These are phyloP conservation scores for Drosophila histrio DNA, from an alignment of 2,888 invertebrate species.

Conservation along the genomic window DNA sequence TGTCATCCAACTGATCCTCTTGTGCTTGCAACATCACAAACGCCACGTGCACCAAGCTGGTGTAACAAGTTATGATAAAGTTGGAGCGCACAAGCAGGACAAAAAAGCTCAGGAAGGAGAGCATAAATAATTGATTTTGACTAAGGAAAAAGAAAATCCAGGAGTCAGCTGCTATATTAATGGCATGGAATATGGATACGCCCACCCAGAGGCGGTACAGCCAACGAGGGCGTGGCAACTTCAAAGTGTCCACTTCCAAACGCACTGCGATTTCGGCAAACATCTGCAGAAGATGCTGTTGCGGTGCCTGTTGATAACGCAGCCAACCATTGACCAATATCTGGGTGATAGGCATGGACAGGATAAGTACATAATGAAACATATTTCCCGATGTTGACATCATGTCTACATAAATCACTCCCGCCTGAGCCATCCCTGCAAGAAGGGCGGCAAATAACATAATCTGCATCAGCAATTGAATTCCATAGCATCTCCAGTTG, in stretches of 20 bases:
- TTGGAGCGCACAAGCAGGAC: constrained; percentile 6
- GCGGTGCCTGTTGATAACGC: constrained; percentile 15
- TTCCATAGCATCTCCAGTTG: neutral
- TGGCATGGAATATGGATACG: neutral
- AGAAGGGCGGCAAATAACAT: neutral
- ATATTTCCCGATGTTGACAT: constrained; percentile 6
- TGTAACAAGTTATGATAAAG: constrained; percentile 25
- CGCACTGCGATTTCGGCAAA: constrained; percentile 1
- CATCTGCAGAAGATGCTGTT: constrained; percentile 10
- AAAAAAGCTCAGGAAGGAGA: neutral
- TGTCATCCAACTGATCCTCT: neutral
- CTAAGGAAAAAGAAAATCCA: neutral
- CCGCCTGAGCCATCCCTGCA: neutral
- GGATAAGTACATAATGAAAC: neutral
- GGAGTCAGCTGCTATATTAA: rapidly evolving
- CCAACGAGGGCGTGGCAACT: constrained; percentile 7
- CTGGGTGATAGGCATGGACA: constrained; percentile 5
- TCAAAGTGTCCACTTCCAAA: constrained; percentile 23
- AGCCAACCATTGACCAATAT: constrained; percentile 23
- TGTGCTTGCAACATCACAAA: constrained; percentile 9
- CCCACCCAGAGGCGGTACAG: constrained; percentile 30
- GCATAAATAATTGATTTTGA: rapidly evolving
- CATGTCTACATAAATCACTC: neutral
- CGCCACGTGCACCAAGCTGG: constrained; percentile 17
- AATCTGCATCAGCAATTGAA: neutral